Evolutionary conservation across 2,113 vertebrate genomes (phyloP).

Genomic region (Erpornis zantholeuca): DNA sequence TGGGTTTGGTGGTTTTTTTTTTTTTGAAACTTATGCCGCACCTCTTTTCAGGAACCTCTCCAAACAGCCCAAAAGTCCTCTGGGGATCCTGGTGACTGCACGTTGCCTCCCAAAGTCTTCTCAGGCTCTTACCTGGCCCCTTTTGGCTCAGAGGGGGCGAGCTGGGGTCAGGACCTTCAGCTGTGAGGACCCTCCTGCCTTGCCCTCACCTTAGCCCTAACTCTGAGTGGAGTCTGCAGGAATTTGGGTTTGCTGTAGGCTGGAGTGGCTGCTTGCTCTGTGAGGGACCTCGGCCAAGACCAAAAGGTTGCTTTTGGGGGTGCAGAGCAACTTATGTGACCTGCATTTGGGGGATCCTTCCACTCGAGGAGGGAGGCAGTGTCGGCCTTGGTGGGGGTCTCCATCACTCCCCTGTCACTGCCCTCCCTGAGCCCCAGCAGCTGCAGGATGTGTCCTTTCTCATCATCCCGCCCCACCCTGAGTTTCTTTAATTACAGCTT

Average conservation of each 20-base stretch:
- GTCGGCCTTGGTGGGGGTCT: background rate
- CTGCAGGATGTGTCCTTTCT: background rate
- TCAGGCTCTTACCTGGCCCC: background rate
- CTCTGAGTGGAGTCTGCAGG: accelerated
- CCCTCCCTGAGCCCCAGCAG: background rate
- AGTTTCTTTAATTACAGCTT: conserved; percentile 33
- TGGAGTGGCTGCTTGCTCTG: background rate
- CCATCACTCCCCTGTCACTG: background rate
- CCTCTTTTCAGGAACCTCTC: background rate
- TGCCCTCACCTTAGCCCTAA: background rate
- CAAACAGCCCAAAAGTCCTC: background rate
- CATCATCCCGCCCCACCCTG: background rate
- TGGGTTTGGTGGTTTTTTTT: too few relatives aligned
- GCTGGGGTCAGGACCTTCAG: background rate
- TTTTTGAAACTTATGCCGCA: accelerated
- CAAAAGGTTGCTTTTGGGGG: background rate
- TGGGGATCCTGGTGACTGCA: background rate
- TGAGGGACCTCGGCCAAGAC: background rate
- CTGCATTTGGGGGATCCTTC: too few relatives aligned
- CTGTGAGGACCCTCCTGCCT: background rate
- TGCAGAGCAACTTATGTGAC: background rate
- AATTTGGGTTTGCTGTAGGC: background rate
- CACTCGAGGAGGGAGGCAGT: background rate
- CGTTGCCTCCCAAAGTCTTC: background rate
- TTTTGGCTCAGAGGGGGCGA: background rate